These are phyloP conservation scores for Rhodeus uyekii DNA, from an alignment of 2,797 vertebrate genomes.

Conservation along the genomic window DNA sequence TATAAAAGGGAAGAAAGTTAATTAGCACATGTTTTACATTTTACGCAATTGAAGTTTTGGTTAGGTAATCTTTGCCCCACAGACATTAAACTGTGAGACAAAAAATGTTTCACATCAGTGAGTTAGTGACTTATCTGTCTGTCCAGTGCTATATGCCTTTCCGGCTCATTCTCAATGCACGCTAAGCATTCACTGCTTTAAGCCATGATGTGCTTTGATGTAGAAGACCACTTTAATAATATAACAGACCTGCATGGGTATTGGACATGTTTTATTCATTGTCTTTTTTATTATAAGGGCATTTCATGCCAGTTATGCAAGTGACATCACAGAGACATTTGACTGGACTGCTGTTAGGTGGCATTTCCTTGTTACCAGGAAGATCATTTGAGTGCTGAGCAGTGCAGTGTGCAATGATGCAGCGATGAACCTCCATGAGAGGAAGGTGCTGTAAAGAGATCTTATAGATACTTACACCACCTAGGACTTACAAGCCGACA, in stretches of 20 bases:
- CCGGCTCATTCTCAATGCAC: neutral
- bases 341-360: constrained; percentile 26
- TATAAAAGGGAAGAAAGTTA: neutral
- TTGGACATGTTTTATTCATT: constrained; percentile 64
- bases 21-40: neutral
- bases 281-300: constrained; percentile 32
- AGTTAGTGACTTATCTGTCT: constrained; percentile 17
- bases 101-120: neutral
- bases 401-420: constrained; percentile 26
- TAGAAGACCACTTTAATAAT: constrained; percentile 63
- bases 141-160: constrained; percentile 13
- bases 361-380: constrained; percentile 18
- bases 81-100: constrained; percentile 9
- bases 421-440: neutral
- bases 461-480: neutral
- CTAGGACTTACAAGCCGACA: neutral
- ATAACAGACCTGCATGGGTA: constrained; percentile 50
- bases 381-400: constrained; percentile 2
- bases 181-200: constrained; percentile 37
- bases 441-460: constrained; percentile 12
- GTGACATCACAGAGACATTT: constrained; percentile 20
- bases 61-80: neutral
- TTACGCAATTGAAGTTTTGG: constrained; percentile 24
- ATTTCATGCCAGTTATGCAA: constrained; percentile 27
- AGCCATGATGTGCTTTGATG: constrained; percentile 55